Base-by-base conservation (phyloP, 53 echinoderm and acorn worm species). In the Temnopleurus reevesii region DNA sequence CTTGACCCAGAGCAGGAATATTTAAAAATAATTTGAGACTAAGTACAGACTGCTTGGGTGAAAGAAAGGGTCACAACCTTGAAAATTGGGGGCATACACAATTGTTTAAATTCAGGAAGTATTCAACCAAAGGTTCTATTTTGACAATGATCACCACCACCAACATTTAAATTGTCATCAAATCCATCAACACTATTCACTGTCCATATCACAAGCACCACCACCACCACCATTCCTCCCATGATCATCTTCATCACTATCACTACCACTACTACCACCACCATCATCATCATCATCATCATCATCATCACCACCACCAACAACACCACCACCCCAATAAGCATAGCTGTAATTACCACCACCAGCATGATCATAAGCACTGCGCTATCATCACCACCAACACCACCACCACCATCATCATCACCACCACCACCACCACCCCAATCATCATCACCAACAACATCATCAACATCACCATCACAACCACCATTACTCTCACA, bases 251-350 rank as follows among this genome's bases (percentile, higher is more conserved):
- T 1, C 60, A 59, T 59, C 60, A 17, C 2, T 38, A 76, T 38
- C 36, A 76, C 12, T 35, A 76, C 12, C 1, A 34, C 12, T 19
- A 34, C 34, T 12, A 34, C 1, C 36, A 76, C 4, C 36, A 76
- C 12, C 15, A 76, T 45, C 79, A 19, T 26, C 25, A 43, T 44
- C 46, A 77, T 41, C 43, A 44, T 45, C 45, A 38, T 45, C 77
- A 77, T 45, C 46, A 77, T 77, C 77, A 77, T 77, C 77, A 77
- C 21, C 77, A 77, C 44, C 46, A 30, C 47, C 23, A 7, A 53
- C 53, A 4, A 51, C 34, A 53, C 10, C n/a, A n/a, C n/a, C n/a
- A n/a, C n/a, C n/a, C n/a, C n/a, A 29, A 53, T 28, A 5, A 36
- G 30, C 19, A n/a, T 53, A 19, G 27, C 33, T 27, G 12, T 6